Conservation (phyloP, 1,140 invertebrate species). For the Solenopsis invicta region DNA sequence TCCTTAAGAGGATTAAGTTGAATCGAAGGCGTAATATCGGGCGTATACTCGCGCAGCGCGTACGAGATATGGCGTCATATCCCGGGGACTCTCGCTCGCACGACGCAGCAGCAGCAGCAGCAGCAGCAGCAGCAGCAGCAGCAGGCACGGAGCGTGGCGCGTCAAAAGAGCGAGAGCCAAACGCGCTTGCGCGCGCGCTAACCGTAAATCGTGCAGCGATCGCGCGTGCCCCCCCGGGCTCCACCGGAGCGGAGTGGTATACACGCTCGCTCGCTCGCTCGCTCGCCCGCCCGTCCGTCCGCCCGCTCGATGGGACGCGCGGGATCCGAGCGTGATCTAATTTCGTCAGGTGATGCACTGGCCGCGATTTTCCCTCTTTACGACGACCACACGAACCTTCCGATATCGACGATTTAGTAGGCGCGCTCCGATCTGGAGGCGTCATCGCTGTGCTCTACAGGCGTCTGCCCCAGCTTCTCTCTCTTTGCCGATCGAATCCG, state of each 20-base stretch:
- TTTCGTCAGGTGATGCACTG: slow-evolving; percentile 16
- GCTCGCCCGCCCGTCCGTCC: neutral
- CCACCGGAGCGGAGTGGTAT: too few species aligned
- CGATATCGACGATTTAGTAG: too few species aligned
- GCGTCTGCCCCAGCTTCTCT: neutral
- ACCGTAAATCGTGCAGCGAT: too few species aligned
- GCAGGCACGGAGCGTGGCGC: slow-evolving; percentile 47
- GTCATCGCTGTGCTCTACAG: too few species aligned
- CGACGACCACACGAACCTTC: too few species aligned
- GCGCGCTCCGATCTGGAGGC: too few species aligned
- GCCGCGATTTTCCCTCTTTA: too few species aligned
- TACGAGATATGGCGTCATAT: slow-evolving; percentile 64
- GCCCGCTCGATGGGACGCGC: neutral
- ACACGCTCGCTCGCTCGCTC: too few species aligned
- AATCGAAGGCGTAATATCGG: slow-evolving; percentile 57
- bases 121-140: too few species aligned
- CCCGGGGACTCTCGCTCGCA: slow-evolving; percentile 39
- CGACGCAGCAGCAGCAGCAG: slow-evolving; percentile 51
- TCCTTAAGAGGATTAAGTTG: slow-evolving; percentile 46
- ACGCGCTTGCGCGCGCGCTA: slow-evolving; percentile 60
- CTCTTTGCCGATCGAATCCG: neutral
- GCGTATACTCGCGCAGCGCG: neutral
- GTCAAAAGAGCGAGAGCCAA: slow-evolving; percentile 14
- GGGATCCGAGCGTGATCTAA: slow-evolving; percentile 39
- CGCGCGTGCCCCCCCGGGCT: too few species aligned